These are phyloP conservation scores for Drosophila ironensis DNA, from an alignment of 1,140 invertebrate species.

Conservation along the genomic window DNA sequence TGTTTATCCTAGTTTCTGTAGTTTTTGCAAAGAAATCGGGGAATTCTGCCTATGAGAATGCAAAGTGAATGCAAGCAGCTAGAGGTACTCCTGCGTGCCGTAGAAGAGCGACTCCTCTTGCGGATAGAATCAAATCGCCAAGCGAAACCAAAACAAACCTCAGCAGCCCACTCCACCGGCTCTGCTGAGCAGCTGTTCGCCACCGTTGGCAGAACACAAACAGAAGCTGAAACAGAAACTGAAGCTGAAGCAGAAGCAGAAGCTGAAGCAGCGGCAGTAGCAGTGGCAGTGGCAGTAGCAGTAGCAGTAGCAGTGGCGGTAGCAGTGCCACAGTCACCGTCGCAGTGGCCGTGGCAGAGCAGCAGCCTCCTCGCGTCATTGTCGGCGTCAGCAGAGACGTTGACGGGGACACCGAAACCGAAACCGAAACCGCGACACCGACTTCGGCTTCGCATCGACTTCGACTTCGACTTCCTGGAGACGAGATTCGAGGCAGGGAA, in stretches of 20 bases:
- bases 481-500: conserved; percentile 14
- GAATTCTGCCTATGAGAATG: no score
- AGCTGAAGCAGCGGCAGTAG: conserved; percentile 37
- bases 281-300: conserved; percentile 36
- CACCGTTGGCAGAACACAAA: conserved; percentile 14
- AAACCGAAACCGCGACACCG: neutral
- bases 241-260: no score
- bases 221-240: conserved; percentile 42
- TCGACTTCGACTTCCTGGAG: conserved; percentile 48
- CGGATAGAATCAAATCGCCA: conserved; percentile 42
- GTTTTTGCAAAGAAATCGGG: no score
- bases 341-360: conserved; percentile 36
- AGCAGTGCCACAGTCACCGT: conserved; percentile 36
- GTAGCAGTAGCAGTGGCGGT: conserved; percentile 42
- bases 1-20: no score
- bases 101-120: neutral
- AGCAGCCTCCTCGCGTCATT: conserved; percentile 57
- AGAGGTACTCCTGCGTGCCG: no score
- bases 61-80: no score
- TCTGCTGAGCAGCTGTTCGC: conserved; percentile 15
- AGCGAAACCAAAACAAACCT: conserved; percentile 74
- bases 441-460: no score
- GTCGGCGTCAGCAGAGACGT: conserved; percentile 41
- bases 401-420: conserved; percentile 46
- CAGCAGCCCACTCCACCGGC: conserved; percentile 47